Conservation (phyloP, 2,888 invertebrate species). For the Apamea crenata region DNA sequence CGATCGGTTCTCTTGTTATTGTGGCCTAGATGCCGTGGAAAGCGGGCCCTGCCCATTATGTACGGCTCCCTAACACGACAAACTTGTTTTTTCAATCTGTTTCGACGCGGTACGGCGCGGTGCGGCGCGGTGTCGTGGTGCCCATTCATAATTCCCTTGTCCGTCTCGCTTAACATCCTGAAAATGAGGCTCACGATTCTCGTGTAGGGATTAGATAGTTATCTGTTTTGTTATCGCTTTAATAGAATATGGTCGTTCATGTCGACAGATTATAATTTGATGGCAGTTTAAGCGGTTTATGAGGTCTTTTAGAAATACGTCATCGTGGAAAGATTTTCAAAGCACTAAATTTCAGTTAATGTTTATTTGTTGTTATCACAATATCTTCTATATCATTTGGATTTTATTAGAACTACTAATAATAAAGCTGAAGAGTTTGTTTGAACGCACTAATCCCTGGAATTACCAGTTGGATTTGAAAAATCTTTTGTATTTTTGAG, state of each 20-base stretch:
- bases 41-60: constrained; percentile 83
- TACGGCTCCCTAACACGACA: constrained; percentile 70
- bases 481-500: not conserved
- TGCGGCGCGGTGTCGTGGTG: constrained; percentile 2
- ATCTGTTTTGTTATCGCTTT: constrained; percentile 38
- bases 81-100: constrained; percentile 68
- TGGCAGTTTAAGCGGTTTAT: constrained; percentile 4
- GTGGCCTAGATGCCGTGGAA: constrained; percentile 82
- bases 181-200: constrained; percentile 56
- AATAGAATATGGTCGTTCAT: constrained; percentile 44
- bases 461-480: not conserved
- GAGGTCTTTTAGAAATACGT: constrained; percentile 9
- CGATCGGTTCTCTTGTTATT: constrained; percentile 79
- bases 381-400: no score
- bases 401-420: not conserved
- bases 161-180: constrained; percentile 40
- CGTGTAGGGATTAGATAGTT: constrained; percentile 36
- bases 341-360: not conserved
- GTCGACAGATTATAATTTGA: constrained; percentile 23
- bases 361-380: not conserved
- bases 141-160: constrained; percentile 58
- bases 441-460: not conserved
- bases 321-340: not conserved
- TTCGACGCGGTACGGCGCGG: constrained; percentile 37
- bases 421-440: not conserved